Conservation (phyloP, 2,888 invertebrate genomes). For the Patella depressa region DNA sequence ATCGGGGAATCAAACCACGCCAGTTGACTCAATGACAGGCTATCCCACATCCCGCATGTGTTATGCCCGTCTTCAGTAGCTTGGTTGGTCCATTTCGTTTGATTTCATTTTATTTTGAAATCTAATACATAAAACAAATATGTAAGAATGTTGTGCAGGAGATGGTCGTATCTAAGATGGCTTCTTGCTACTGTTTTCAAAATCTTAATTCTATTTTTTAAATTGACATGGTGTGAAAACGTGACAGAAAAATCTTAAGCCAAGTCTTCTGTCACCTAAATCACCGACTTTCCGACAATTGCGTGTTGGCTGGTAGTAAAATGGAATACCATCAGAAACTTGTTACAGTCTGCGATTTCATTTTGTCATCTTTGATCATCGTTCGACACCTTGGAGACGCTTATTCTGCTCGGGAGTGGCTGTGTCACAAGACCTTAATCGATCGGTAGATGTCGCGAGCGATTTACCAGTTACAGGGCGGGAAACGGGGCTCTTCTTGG, state of each 20-base stretch:
- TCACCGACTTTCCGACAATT: slow-evolving; percentile 5
- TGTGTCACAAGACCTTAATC: slow-evolving; percentile 10
- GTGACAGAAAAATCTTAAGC: not conserved
- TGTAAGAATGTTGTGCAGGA: too few relatives aligned
- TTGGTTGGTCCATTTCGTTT: too few relatives aligned
- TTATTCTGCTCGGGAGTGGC: not conserved
- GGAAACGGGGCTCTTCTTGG: not conserved
- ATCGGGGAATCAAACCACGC: too few relatives aligned
- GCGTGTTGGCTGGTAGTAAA: not conserved
- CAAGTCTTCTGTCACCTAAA: slow-evolving; percentile 6
- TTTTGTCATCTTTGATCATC: slow-evolving; percentile 7
- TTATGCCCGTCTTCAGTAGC: too few relatives aligned
- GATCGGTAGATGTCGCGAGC: not conserved
- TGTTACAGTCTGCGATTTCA: not conserved
- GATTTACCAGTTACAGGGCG: not conserved
- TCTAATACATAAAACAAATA: too few relatives aligned
- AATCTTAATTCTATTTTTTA: too few relatives aligned
- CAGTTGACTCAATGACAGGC: too few relatives aligned
- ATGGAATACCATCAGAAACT: not conserved
- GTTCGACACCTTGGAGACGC: not conserved
- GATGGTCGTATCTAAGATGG: too few relatives aligned
- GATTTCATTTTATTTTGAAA: too few relatives aligned
- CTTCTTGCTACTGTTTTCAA: too few relatives aligned
- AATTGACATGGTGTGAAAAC: too few relatives aligned
- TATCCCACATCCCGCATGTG: too few relatives aligned